These are phyloP conservation scores for Electrona antarctica DNA, from an alignment of 2,113 vertebrate species.

Conservation along the genomic window DNA sequence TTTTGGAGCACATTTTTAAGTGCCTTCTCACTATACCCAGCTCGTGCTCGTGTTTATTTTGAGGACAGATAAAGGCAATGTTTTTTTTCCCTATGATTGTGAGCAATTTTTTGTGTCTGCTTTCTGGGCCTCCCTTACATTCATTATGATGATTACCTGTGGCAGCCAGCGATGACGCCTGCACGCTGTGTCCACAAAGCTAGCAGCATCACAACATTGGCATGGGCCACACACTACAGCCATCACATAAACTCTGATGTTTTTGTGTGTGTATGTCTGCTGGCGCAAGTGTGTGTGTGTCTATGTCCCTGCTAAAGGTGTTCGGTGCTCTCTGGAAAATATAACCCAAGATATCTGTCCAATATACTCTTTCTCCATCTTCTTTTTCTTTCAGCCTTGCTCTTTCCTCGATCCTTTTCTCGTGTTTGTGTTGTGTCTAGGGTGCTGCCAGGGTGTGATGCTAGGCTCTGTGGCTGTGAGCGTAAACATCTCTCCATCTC, in stretches of 20 bases:
- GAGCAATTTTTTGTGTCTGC: conserved; percentile 36
- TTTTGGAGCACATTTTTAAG: background rate
- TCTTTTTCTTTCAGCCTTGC: background rate
- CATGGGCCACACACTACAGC: conserved; percentile 41
- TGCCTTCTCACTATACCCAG: conserved; percentile 17
- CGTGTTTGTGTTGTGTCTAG: conserved; percentile 3
- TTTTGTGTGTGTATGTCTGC: conserved; percentile 3
- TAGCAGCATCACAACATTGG: conserved; percentile 42
- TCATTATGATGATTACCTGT: conserved; percentile 70
- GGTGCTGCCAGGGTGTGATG: conserved; percentile 22
- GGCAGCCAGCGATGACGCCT: conserved; percentile 66
- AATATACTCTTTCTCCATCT: conserved; percentile 34
- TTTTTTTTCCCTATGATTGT: conserved; percentile 18
- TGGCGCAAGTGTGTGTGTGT: conserved; percentile 30
- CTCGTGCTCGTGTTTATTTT: conserved; percentile 36
- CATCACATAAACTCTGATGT: conserved; percentile 17
- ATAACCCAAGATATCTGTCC: background rate
- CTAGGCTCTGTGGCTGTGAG: conserved; percentile 50
- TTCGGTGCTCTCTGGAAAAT: conserved; percentile 21
- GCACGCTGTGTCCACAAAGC: conserved; percentile 61
- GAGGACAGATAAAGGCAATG: conserved; percentile 35
- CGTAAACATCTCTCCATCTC: conserved; percentile 62
- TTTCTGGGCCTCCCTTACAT: conserved; percentile 48
- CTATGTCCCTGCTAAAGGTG: conserved; percentile 33
- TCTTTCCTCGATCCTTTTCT: conserved; percentile 16